Conservation (phyloP, 2,888 invertebrate species). For the Phortica okadai region DNA sequence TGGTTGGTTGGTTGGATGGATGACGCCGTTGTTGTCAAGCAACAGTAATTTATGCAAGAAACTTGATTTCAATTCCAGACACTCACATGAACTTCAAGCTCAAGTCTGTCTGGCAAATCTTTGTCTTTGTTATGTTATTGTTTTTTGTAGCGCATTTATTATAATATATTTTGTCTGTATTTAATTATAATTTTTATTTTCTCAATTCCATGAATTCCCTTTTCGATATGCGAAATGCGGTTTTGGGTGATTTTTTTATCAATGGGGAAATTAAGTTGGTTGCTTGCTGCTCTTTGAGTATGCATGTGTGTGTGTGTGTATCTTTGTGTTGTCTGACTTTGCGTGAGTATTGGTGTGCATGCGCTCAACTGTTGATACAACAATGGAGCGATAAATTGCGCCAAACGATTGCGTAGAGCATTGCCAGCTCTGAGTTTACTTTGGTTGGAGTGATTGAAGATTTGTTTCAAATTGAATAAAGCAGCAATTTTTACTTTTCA, state of each 20-base stretch:
- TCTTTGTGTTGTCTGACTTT: constrained; percentile 27
- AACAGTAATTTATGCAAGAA: too few species aligned
- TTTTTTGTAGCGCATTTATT: not conserved
- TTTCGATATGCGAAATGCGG: not conserved
- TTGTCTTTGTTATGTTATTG: too few species aligned
- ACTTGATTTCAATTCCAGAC: too few species aligned
- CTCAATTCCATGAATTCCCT: not conserved
- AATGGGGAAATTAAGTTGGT: constrained; percentile 56
- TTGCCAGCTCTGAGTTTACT: constrained; percentile 39
- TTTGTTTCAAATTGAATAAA: not conserved
- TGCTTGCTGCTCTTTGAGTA: constrained; percentile 24
- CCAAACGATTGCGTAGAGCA: constrained; percentile 27
- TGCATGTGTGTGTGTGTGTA: not conserved
- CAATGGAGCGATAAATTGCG: not conserved
- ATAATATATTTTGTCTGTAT: not conserved
- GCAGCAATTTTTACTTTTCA: not conserved
- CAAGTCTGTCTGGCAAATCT: too few species aligned
- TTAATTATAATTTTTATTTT: not conserved
- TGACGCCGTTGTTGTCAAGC: too few species aligned
- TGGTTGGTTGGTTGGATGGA: too few species aligned
- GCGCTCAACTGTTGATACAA: constrained; percentile 47
- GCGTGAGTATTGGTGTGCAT: constrained; percentile 30
- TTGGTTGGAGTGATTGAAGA: not conserved
- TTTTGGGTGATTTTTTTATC: constrained; percentile 40
- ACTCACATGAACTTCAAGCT: too few species aligned